Conservation (phyloP, 2,888 invertebrate species). For the Tenthredo notha region DNA sequence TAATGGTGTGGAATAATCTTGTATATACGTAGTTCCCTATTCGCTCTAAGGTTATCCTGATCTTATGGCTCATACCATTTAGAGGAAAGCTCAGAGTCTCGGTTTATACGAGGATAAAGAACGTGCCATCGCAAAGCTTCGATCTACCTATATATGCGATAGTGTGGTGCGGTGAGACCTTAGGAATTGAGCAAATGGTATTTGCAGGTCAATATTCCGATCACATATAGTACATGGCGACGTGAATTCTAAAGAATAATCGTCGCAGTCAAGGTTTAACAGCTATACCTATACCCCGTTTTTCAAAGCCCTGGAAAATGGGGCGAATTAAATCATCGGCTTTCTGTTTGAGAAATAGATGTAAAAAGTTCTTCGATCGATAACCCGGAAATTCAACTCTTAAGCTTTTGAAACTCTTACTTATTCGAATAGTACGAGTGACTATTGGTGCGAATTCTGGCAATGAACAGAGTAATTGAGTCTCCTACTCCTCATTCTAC, state of each 20-base stretch:
- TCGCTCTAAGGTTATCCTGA: background rate
- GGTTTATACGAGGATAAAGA: constrained; percentile 20
- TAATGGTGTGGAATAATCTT: constrained; percentile 16
- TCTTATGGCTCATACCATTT: background rate
- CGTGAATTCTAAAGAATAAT: constrained; percentile 28
- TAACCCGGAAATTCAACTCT: constrained; percentile 27
- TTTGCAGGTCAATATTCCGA: constrained; percentile 45
- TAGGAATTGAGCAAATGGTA: constrained; percentile 21
- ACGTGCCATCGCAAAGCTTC: background rate
- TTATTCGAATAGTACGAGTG: background rate
- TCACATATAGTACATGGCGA: background rate
- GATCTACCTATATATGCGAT: background rate
- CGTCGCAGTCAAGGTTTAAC: background rate
- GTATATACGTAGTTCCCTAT: background rate
- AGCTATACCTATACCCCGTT: background rate
- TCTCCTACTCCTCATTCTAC: background rate
- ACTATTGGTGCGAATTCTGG: constrained; percentile 14
- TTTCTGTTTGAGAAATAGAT: background rate
- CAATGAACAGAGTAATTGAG: constrained; percentile 39
- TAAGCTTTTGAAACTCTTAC: background rate
- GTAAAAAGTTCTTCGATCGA: background rate
- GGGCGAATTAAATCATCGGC: constrained; percentile 21
- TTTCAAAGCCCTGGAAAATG: background rate
- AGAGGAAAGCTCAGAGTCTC: background rate
- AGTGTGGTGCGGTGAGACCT: background rate